phyloP scores from a whole-genome alignment of 2,797 vertebrate genomes.

The Smutsia gigantea region DNA sequence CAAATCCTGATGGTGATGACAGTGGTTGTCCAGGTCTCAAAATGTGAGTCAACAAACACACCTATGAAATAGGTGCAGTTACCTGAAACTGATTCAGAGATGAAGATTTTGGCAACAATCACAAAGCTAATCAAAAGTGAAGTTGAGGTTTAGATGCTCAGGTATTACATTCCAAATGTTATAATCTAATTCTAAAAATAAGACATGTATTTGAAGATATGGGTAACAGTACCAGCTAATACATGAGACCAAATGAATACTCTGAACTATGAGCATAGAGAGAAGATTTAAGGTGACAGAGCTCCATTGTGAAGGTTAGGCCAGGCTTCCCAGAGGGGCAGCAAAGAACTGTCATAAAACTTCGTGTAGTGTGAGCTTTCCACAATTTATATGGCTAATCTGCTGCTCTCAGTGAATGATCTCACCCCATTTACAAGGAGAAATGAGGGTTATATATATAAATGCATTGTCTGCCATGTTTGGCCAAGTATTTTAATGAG shows the following conservation, averaged over 20 bases:
- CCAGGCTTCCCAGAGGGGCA: background rate
- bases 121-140: conserved; percentile 1
- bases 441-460: conserved; percentile 12
- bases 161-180: background rate
- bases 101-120: background rate
- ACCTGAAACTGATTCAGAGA: background rate
- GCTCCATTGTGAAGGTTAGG: background rate
- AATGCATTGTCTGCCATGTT: background rate
- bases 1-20: background rate
- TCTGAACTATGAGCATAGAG: background rate
- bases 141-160: background rate
- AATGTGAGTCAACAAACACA: background rate
- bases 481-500: background rate
- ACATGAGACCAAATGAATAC: background rate
- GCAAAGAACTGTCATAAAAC: background rate
- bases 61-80: background rate
- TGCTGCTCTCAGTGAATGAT: background rate
- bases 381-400: background rate
- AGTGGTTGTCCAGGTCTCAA: background rate
- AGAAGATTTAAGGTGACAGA: background rate
- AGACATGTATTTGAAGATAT: background rate
- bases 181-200: conserved; percentile 23
- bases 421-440: background rate
- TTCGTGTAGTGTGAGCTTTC: background rate
- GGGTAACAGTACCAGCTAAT: background rate